Evolutionary conservation across 2,888 invertebrate genomes (phyloP), one percentile per base, ranked within the genome.

Genomic region (Nipponacmea schrenckii): DNA sequence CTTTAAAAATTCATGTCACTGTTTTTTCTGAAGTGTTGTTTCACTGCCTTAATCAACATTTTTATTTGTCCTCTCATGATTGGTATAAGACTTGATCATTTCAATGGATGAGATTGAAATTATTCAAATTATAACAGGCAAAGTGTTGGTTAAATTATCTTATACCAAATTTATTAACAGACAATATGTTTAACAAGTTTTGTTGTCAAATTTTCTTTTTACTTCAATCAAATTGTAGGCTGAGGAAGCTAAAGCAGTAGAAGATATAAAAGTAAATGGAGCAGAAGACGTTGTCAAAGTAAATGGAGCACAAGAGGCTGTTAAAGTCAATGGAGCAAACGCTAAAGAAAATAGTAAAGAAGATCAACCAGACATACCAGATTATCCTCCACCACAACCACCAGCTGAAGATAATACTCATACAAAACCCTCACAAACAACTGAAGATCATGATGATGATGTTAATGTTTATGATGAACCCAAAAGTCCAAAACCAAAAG

Each of bases 381-480:
- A 71, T 45, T 71, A 75, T 62, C 70, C 76, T 2, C 76, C 78
- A 4, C 75, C 78, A 15, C 56, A 67, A 44, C 74, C 75, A 10
- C 78, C 73, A n/a, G n/a, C 70, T 27, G 67, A 70, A 20, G 71
- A 20, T 17, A 39, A 20, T 20, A 15, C 50, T 15, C 46, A 64
- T 24, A 62, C 24, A 15, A 62, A 26, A 39, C 20, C 66, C n/a
- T 27, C 50, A 2, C 17, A 31, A 62, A 48, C 39, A 39, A 5
- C 39, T 39, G 39, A 39, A 39, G 39, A 39, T 39, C 50, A 72
- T 10, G 62, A 44, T 17, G 62, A 56, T 2, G 77, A 80, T 65
- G 80, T 77, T 10, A 74, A 79, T 39, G 64, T 77, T 39, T 80
- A 82, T 67, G 80, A 76, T 27, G 72, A 70, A 20, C 62, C 64